These are phyloP conservation scores for Apodemus sylvaticus DNA, from an alignment of 2,113 vertebrate genomes.

Conservation along the genomic window DNA sequence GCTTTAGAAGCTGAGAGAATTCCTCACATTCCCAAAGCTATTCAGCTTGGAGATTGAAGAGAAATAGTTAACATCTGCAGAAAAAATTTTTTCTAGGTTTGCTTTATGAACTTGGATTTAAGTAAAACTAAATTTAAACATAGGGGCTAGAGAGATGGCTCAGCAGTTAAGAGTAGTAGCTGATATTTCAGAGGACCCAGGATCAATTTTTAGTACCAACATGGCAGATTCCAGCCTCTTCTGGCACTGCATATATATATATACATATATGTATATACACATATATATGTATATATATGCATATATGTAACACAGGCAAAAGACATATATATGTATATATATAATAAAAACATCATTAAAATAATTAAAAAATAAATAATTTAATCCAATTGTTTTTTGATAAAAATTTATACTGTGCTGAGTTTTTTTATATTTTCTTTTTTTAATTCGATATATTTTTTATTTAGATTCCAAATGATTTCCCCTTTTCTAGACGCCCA, in stretches of 20 bases:
- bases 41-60: background rate
- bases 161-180: background rate
- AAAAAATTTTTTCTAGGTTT: background rate
- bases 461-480: too few species aligned
- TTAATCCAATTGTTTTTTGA: background rate
- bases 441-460: too few species aligned
- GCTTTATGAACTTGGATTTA: background rate
- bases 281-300: background rate
- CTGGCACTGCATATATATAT: background rate
- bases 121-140: background rate
- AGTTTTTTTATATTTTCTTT: too few species aligned
- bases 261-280: too few species aligned
- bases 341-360: background rate
- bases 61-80: too few species aligned
- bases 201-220: background rate
- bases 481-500: too few species aligned
- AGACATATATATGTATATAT: background rate
- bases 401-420: too few species aligned
- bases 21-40: background rate
- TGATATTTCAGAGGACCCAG: background rate
- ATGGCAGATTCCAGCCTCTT: background rate
- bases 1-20: background rate
- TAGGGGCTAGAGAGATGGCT: background rate
- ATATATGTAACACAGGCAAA: background rate
- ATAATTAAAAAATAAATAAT: background rate